These are phyloP conservation scores for Cyaniris semiargus DNA, from an alignment of 2,888 invertebrate species.

Conservation along the genomic window DNA sequence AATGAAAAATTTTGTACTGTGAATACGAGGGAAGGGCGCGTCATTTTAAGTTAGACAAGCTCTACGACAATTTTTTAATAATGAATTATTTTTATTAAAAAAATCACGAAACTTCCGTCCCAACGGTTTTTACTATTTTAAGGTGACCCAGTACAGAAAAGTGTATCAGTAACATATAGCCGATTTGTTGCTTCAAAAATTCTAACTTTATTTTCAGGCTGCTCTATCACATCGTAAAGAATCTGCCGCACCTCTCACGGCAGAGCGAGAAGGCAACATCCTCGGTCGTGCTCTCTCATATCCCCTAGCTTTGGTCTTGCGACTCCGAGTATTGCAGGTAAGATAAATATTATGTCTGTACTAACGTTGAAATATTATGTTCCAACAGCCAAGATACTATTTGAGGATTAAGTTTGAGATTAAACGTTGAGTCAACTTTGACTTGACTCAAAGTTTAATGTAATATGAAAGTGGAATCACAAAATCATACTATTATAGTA, in stretches of 20 bases:
- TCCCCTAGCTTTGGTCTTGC: slow-evolving; percentile 79
- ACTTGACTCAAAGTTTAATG: too few relatives aligned
- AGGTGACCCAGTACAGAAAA: too few relatives aligned
- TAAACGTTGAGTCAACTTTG: background rate
- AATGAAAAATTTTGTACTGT: too few relatives aligned
- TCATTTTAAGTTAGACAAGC: too few relatives aligned
- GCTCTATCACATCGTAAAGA: slow-evolving; percentile 78
- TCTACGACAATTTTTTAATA: background rate
- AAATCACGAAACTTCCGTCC: background rate
- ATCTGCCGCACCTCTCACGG: slow-evolving; percentile 77
- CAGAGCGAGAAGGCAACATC: slow-evolving; percentile 63
- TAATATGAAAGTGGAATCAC: too few relatives aligned
- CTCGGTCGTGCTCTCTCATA: slow-evolving; percentile 73
- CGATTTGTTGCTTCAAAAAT: background rate
- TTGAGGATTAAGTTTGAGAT: background rate
- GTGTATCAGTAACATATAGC: background rate
- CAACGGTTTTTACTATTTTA: too few relatives aligned
- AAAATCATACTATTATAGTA: too few relatives aligned
- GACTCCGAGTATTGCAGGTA: slow-evolving; percentile 81
- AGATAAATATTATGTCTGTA: background rate
- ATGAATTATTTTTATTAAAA: background rate
- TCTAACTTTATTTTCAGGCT: slow-evolving; percentile 65
- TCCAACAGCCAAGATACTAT: background rate
- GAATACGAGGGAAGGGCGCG: too few relatives aligned
- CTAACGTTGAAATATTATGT: background rate